phyloP scores from a whole-genome alignment of 2,113 vertebrate species.

The Zosterops lateralis region DNA sequence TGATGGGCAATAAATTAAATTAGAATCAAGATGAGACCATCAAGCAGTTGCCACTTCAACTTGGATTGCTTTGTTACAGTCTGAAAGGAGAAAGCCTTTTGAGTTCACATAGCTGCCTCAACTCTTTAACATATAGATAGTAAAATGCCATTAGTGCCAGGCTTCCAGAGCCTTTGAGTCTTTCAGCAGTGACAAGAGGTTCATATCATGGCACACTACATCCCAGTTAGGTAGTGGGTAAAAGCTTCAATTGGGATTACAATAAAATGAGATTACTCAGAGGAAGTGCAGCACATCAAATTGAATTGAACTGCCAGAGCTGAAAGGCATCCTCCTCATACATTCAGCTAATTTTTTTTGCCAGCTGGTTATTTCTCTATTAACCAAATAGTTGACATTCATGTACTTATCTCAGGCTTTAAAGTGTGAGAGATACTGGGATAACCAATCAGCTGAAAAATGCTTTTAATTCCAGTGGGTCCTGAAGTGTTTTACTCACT shows the following conservation, averaged over 20 bases:
- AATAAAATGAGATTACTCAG: constrained; percentile 62
- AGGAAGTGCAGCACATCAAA: constrained; percentile 61
- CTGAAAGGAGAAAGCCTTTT: constrained; percentile 64
- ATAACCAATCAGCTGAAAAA: constrained; percentile 37
- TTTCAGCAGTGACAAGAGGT: constrained; percentile 59
- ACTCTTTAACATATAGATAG: constrained; percentile 68
- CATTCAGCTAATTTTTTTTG: constrained; percentile 51
- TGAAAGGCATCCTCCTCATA: constrained; percentile 45
- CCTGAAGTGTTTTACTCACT: constrained; percentile 7
- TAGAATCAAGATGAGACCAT: constrained; percentile 61
- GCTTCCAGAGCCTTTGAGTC: constrained; percentile 61
- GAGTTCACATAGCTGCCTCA: constrained; percentile 60
- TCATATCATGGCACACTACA: constrained; percentile 40
- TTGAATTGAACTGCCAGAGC: constrained; percentile 55
- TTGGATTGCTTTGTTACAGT: constrained; percentile 66
- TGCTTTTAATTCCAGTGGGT: neutral
- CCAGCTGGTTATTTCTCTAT: constrained; percentile 58
- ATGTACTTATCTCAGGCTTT: neutral
- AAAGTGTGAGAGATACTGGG: neutral
- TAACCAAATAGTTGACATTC: constrained; percentile 38
- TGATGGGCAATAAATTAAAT: constrained; percentile 67
- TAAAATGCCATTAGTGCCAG: constrained; percentile 65
- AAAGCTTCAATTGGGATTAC: constrained; percentile 64
- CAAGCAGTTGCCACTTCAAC: constrained; percentile 50
- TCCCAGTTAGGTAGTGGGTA: constrained; percentile 60